Evolutionary conservation across 30 jellyfish, hydroid and myxozoan genomes (phyloP), one percentile per base, ranked within the genome.

Genomic region (Morbakka virulenta): DNA sequence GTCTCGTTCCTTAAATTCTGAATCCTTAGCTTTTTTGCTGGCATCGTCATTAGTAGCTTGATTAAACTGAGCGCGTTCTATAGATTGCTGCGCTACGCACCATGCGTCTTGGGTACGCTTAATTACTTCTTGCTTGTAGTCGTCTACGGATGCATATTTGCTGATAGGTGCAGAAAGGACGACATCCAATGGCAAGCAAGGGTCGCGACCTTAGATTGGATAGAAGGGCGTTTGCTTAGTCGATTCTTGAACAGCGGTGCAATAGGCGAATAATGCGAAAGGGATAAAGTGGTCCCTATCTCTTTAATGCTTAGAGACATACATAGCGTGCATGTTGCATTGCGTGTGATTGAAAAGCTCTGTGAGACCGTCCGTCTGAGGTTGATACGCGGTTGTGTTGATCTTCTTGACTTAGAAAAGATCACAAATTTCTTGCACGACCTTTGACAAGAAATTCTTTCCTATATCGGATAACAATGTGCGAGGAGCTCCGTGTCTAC

Each of bases 131-230:
- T 71, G 83, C 57, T 71, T 71, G 23, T 61, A 57, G 35, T 74
- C 86, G 24, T 74, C 86, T 74, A 29, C 86, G 2, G 86, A 74
- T 12, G 29, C 76, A 52, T 74, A 74, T 64, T 51, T 51, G 66
- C 86, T 74, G 24, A 74, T 52, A 0, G 89, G 89, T 1, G 89
- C 72, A 49, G 75, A 50, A 31, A 79, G 82, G 0, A 65, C 82
- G 13, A 70, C 83, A 50, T 83, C 88, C 28, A 82, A 22, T 6
- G 87, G 94, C 27, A 82, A 62, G 36, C 89, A 35, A 2, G 95
- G 95, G 47, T 84, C 89, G 1, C 90, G 67, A n/a, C 95, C 95
- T 35, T 84, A 84, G 6, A 84, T 31, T 2, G 65, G 71, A 52
- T 50, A 74, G 34, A 84, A 84, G 1, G 93, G 97, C 17, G 95